A percentile compares a stretch with the other conserved stretches of the same genome.
These are phyloP conservation scores for Aphidius ervi DNA, from an alignment of 1,140 invertebrate species.

Conservation along the genomic window DNA sequence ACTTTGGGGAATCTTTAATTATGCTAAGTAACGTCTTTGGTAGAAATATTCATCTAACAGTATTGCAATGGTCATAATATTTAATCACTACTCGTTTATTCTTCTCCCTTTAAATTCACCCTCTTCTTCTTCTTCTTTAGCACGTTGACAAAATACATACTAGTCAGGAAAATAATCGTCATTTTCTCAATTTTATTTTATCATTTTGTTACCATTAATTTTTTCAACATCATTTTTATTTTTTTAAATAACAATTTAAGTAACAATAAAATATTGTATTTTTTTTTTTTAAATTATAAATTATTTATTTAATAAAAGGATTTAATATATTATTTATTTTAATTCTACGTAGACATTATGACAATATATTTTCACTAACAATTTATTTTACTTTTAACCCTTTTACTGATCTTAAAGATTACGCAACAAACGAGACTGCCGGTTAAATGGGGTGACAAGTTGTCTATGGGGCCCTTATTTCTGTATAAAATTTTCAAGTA, in stretches of 20 bases:
- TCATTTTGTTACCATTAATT: not conserved
- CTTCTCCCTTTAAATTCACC: conserved; percentile 29
- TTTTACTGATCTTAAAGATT: conserved; percentile 53
- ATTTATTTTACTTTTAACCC: conserved; percentile 36
- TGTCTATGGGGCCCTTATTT: conserved; percentile 10
- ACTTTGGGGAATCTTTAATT: conserved; percentile 45
- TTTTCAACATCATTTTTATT: not conserved
- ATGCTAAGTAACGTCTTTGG: conserved; percentile 52
- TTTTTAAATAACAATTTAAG: too few species aligned
- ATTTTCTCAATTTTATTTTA: not conserved
- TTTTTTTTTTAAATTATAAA: too few species aligned
- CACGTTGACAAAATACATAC: conserved; percentile 21
- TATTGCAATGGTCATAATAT: conserved; percentile 53
- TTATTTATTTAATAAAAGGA: too few species aligned
- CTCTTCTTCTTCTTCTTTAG: conserved; percentile 2
- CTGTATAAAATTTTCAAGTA: conserved; percentile 31
- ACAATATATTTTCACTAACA: conserved; percentile 37
- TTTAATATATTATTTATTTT: not conserved
- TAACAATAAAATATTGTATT: too few species aligned
- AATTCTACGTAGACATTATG: not conserved
- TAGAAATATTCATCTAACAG: conserved; percentile 32
- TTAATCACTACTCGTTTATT: conserved; percentile 52
- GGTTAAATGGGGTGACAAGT: conserved; percentile 49
- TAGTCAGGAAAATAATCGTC: conserved; percentile 35
- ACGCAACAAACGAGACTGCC: conserved; percentile 51